Percentiles rank a stretch among this genome's conserved stretches.
Evolutionary conservation across 2,113 vertebrate genomes (phyloP).

Genomic region (Pseudois nayaur): DNA sequence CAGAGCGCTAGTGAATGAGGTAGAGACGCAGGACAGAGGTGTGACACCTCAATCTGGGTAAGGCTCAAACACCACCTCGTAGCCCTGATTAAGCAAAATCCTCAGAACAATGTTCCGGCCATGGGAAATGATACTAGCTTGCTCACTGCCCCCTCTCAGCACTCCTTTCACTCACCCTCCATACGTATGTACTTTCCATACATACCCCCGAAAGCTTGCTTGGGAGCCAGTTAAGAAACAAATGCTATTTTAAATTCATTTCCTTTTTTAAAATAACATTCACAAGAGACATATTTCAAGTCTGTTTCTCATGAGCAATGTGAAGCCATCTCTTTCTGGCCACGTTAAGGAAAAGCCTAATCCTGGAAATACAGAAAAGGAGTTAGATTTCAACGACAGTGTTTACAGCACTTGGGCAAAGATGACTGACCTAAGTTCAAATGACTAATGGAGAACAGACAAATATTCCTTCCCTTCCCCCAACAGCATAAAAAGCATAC

Average conservation of each 20-base stretch:
- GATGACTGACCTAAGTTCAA: conserved; percentile 55
- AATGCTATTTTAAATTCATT: background rate
- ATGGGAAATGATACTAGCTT: background rate
- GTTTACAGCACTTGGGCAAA: conserved; percentile 38
- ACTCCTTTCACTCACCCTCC: background rate
- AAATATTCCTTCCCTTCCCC: conserved; percentile 1
- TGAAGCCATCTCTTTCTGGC: background rate
- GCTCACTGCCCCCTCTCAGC: background rate
- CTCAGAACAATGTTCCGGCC: background rate
- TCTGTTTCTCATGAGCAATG: background rate
- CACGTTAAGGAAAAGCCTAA: background rate
- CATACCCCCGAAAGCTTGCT: background rate
- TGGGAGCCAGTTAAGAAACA: background rate
- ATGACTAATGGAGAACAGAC: conserved; percentile 61
- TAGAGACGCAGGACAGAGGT: background rate
- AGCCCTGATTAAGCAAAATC: background rate
- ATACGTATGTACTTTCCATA: background rate
- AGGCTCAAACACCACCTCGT: background rate
- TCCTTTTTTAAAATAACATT: background rate
- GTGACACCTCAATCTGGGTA: background rate
- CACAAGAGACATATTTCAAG: background rate
- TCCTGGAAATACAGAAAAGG: conserved; percentile 22
- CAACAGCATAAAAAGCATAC: conserved; percentile 1
- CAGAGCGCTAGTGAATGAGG: background rate
- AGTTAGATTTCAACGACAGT: conserved; percentile 45